Evolutionary conservation across 2,113 vertebrate species (phyloP), one percentile per base, ranked within the genome.

Genomic region (Alectura lathami): DNA sequence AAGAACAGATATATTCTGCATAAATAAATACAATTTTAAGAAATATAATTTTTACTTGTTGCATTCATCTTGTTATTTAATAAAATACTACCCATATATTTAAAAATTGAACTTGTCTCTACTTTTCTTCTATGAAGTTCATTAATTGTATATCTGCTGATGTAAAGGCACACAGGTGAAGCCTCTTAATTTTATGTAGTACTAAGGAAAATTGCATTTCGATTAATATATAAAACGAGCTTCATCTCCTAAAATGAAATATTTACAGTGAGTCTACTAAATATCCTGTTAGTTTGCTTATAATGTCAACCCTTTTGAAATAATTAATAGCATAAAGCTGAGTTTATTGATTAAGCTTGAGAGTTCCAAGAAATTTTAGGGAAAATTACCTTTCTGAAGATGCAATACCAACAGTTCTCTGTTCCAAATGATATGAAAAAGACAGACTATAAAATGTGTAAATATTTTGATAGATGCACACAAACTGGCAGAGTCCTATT

Each of bases 191-290:
- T 92, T 83, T 79, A 78, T 91, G 34, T 29, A 78, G 74, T 75
- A 62, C 80, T 74, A 77, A 89, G 30, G 78, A 91, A 96, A 93
- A 96, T 94, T 94, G 62, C 74, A 81, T 91, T 97, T 89, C 94
- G 92, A 94, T 95, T 89, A 93, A 91, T 86, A 69, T n/a, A 60
- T 45, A 90, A 93, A 95, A 84, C 86, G 53, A 72, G 32, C 67
- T 94, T 96, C 60, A 89, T 70, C 76, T 86, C 51, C 72, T 78
- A 62, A 88, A 89, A 85, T 93, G 56, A 95, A 94, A 88, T 96
- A 94, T 80, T 85, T 93, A 73, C 34, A 57, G 34, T 47, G 29
- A 74, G 26, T 47, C 70, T 69, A 47, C 86, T 94, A 91, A 90
- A 85, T 88, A 87, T 56, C 32, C 26, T 91, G 51, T 11, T 85